phyloP scores from a whole-genome alignment of 2,113 vertebrate genomes.

The Siphamia tubifer region DNA sequence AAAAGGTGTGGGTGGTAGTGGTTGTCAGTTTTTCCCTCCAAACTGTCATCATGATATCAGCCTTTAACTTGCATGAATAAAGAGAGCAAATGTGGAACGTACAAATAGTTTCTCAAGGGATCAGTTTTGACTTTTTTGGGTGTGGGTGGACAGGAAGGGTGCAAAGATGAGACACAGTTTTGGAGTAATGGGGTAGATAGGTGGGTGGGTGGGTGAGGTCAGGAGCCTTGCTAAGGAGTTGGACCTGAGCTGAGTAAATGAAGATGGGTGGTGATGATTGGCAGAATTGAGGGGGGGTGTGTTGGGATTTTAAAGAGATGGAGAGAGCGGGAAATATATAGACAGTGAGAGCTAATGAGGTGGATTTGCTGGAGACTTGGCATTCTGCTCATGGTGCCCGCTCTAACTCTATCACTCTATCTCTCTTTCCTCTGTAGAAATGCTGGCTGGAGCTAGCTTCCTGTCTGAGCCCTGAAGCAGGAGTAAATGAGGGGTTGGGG shows the following conservation, averaged over 20 bases:
- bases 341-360: slow-evolving; percentile 75
- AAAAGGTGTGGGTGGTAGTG: too few species aligned
- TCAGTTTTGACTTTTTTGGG: slow-evolving; percentile 16
- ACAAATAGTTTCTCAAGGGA: too few species aligned
- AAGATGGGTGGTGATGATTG: slow-evolving; percentile 28
- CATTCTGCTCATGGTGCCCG: slow-evolving; percentile 76
- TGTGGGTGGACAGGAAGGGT: slow-evolving; percentile 4
- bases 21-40: too few species aligned
- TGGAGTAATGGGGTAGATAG: slow-evolving; percentile 11
- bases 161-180: slow-evolving; percentile 31
- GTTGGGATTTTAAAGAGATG: slow-evolving; percentile 31
- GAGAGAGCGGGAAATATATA: slow-evolving; percentile 26
- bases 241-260: slow-evolving; percentile 13
- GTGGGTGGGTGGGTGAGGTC: too few species aligned
- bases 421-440: slow-evolving; percentile 66
- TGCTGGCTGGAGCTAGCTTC: slow-evolving; percentile 78
- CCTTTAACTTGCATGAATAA: not conserved
- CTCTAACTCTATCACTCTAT: slow-evolving; percentile 25
- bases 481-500: slow-evolving; percentile 67
- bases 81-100: not conserved
- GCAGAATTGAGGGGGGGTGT: slow-evolving; percentile 21
- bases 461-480: slow-evolving; percentile 81
- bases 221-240: slow-evolving; percentile 11
- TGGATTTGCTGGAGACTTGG: slow-evolving; percentile 78
- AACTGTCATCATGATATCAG: too few species aligned